Evolutionary conservation across 1,140 invertebrate species (phyloP), one percentile per base, ranked within the genome.

Genomic region (Drosophila ohnishii): DNA sequence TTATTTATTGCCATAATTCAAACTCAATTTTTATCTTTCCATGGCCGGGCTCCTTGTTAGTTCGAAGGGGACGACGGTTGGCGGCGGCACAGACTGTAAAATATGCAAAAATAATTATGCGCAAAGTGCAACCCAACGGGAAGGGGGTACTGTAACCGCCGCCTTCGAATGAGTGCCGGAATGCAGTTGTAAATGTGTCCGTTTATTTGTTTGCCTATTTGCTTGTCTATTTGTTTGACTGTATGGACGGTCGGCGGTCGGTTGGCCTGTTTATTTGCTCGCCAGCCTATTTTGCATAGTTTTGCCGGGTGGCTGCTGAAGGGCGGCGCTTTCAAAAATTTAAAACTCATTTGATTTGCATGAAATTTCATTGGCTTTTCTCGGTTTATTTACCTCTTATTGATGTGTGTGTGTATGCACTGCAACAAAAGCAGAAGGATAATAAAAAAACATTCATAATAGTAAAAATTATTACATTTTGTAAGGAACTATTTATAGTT

Each of bases 81-180:
- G 22, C 14, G 28, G 50, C 6, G 16, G 16, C 8, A 10, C 25
- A 5, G 57, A 35, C 67, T 84, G 71, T 83, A 70, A 88, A 88
- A 88, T 87, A 88, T 87, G 83, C 84, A 88, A 80, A 88, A 87
- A 87, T 87, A 87, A 88, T 87, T 87, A 87, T 87, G 83, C 84
- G 80, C 84, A 83, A 87, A 88, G 80, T 87, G 76, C 84, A 87
- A 67, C 64, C 65, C 82, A 79, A 66, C 34, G 72, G 66, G 25
- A 28, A 28, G 25, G 25, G 25, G 25, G 34, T 10, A 82, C 48
- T 72, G 48, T 65, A 44, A 50, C 62, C 75, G 16, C 56, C 37
- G 28, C 66, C 37, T 53, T 55, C 42, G 34, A 65, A 35, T 58
- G 39, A 35, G 22, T 47, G 48, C 53, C 44, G 57, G 56, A 86